Evolutionary conservation across 2,113 vertebrate genomes (phyloP).

Genomic region (Pseudorectes ferrugineus): DNA sequence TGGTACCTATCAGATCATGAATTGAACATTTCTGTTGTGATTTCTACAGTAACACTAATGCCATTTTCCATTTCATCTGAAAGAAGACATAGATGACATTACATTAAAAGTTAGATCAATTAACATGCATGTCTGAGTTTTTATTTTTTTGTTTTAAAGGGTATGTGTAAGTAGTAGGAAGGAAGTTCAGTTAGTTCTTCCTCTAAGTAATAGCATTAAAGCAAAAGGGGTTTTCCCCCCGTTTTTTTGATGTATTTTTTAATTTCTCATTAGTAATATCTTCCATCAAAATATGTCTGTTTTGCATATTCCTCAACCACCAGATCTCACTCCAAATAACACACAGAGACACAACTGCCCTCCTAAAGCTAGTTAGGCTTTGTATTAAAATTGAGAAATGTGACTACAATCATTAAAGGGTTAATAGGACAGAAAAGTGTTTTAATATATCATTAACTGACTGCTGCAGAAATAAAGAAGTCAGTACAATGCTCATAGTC

Average conservation of each 20-base stretch:
- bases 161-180: neutral
- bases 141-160: neutral
- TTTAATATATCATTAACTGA: neutral
- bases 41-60: neutral
- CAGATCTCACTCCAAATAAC: neutral
- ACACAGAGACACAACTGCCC: neutral
- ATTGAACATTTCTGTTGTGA: neutral
- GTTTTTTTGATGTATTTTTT: neutral
- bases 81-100: neutral
- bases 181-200: neutral
- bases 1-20: neutral
- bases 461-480: neutral
- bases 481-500: neutral
- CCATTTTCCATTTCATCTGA: neutral
- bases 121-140: neutral
- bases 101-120: neutral
- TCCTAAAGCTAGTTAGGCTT: neutral
- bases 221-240: neutral
- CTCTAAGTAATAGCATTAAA: neutral
- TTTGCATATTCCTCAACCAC: neutral
- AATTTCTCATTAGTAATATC: neutral
- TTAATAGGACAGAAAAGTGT: neutral
- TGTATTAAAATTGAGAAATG: neutral
- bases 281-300: neutral
- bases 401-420: neutral